A percentile compares a stretch with the other conserved stretches of the same genome.
These are phyloP conservation scores for Benitochromis conjunctus DNA, from an alignment of 2,113 vertebrate species.

Conservation along the genomic window DNA sequence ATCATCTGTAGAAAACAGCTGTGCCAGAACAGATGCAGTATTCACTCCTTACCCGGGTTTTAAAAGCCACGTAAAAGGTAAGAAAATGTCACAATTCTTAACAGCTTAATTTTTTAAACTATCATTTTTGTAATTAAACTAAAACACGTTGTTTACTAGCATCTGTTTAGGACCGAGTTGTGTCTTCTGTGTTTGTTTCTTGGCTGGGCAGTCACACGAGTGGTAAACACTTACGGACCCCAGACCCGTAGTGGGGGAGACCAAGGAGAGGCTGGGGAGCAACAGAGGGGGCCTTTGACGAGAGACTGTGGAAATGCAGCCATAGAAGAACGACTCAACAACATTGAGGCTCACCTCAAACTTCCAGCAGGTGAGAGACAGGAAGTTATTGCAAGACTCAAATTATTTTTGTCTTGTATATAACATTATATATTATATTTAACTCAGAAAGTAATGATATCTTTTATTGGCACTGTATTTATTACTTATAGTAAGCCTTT, in stretches of 20 bases:
- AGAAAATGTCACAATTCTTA: neutral
- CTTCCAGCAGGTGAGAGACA: slow-evolving; percentile 80
- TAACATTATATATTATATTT: neutral
- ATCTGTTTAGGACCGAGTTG: neutral
- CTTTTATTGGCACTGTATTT: neutral
- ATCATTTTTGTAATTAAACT: neutral
- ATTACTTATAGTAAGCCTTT: neutral
- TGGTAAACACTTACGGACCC: slow-evolving; percentile 93
- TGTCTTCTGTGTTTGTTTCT: neutral
- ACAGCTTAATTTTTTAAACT: neutral
- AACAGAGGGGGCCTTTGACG: slow-evolving; percentile 60
- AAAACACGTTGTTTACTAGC: neutral
- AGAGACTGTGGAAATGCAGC: slow-evolving; percentile 87
- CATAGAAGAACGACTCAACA: slow-evolving; percentile 90
- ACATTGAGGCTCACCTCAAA: slow-evolving; percentile 91
- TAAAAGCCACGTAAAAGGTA: slow-evolving; percentile 98
- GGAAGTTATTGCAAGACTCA: neutral
- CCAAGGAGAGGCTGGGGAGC: slow-evolving; percentile 70
- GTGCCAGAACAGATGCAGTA: slow-evolving; percentile 95
- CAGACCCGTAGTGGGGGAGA: slow-evolving; percentile 82
- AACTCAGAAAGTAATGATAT: neutral
- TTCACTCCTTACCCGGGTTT: slow-evolving; percentile 97
- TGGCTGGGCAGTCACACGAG: slow-evolving; percentile 82
- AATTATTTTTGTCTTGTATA: neutral
- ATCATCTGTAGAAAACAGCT: slow-evolving; percentile 88